A percentile compares a stretch with the other conserved stretches of the same genome.
phyloP scores from a whole-genome alignment of 2,113 vertebrate species.

The Hucho hucho region DNA sequence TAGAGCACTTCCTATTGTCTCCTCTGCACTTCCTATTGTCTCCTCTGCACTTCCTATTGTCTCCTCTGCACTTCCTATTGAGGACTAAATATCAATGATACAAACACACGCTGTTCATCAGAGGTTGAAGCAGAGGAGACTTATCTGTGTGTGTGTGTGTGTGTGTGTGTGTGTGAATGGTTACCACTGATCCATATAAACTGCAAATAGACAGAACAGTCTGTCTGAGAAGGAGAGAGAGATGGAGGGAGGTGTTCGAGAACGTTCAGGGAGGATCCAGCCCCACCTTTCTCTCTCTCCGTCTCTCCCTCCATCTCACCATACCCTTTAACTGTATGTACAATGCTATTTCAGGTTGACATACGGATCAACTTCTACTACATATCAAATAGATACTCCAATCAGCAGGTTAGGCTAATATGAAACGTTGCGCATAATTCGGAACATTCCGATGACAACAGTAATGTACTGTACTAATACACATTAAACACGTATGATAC shows the following conservation, averaged over 20 bases:
- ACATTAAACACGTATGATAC: slow-evolving; percentile 78
- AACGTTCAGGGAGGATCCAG: slow-evolving; percentile 80
- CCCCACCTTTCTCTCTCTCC: slow-evolving; percentile 65
- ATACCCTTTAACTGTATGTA: slow-evolving; percentile 54
- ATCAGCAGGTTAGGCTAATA: slow-evolving; percentile 71
- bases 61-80: slow-evolving; percentile 35
- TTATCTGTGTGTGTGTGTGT: slow-evolving; percentile 13
- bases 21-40: no score
- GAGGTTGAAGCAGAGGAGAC: slow-evolving; percentile 54
- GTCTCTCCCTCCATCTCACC: background rate
- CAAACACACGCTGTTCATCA: slow-evolving; percentile 43
- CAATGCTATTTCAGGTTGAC: slow-evolving; percentile 72
- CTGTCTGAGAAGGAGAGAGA: slow-evolving; percentile 38
- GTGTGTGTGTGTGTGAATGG: no score
- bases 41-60: no score
- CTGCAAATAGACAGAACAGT: slow-evolving; percentile 48
- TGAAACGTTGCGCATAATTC: slow-evolving; percentile 67
- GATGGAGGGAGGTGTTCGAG: slow-evolving; percentile 19
- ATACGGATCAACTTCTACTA: slow-evolving; percentile 63
- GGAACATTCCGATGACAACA: slow-evolving; percentile 89
- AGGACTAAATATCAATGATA: slow-evolving; percentile 58
- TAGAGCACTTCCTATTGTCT: slow-evolving; percentile 21
- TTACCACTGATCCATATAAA: slow-evolving; percentile 14
- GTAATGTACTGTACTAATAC: slow-evolving; percentile 98
- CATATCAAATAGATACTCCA: slow-evolving; percentile 73